Conservation (phyloP, 2,113 vertebrate species). For the Coptodon rendalli region DNA sequence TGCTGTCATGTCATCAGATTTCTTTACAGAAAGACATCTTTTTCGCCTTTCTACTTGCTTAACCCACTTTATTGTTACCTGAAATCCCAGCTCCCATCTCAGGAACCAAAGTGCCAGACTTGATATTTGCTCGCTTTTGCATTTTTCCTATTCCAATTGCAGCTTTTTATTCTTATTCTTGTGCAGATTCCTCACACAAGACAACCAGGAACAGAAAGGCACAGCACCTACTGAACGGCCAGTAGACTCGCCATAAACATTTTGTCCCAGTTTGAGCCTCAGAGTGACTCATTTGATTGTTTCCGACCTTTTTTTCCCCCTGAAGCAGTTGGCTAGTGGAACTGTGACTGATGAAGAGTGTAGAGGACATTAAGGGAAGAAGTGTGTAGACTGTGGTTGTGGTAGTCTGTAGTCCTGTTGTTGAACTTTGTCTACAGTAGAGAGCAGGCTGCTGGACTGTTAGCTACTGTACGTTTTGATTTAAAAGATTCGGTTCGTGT, state of each 20-base stretch:
- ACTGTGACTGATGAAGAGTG: slow-evolving; percentile 22
- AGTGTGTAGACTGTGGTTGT: slow-evolving; percentile 64
- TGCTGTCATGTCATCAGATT: slow-evolving; percentile 71
- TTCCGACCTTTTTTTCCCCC: background rate
- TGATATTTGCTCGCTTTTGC: background rate
- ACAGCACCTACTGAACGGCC: slow-evolving; percentile 69
- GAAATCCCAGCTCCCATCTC: background rate
- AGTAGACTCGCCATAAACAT: slow-evolving; percentile 31
- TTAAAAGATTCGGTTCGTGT: slow-evolving; percentile 30
- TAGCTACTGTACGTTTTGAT: slow-evolving; percentile 50
- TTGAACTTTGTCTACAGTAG: slow-evolving; percentile 58
- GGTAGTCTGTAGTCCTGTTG: slow-evolving; percentile 60
- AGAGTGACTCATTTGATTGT: slow-evolving; percentile 9
- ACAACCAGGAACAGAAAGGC: slow-evolving; percentile 79
- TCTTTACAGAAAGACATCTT: background rate
- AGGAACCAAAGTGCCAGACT: background rate
- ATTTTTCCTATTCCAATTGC: background rate
- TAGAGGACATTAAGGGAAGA: slow-evolving; percentile 32
- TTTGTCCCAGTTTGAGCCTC: slow-evolving; percentile 19
- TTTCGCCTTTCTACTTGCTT: background rate
- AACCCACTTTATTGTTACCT: background rate
- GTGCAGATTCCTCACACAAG: slow-evolving; percentile 77
- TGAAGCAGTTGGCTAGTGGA: slow-evolving; percentile 6
- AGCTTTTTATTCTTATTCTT: slow-evolving; percentile 3
- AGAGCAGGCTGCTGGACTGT: slow-evolving; percentile 56